These are phyloP conservation scores for Napeogenes sylphis DNA, from an alignment of 2,888 invertebrate species.

Conservation along the genomic window DNA sequence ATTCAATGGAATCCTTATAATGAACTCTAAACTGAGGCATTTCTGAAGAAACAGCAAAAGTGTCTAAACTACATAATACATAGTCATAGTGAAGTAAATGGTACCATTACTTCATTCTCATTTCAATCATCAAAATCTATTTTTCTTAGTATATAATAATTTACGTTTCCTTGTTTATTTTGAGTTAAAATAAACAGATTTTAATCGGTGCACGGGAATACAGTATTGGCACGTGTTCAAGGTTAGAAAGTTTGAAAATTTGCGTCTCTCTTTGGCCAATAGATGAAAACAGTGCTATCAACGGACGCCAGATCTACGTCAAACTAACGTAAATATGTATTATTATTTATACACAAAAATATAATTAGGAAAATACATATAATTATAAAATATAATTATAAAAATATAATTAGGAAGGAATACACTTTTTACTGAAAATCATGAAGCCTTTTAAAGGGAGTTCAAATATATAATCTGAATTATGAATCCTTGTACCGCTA, in stretches of 20 bases:
- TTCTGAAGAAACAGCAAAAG: too few relatives aligned
- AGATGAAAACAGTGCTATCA: conserved; percentile 52
- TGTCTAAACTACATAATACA: too few relatives aligned
- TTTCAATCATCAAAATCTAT: too few relatives aligned
- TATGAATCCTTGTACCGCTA: too few relatives aligned
- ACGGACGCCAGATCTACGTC: conserved; percentile 51
- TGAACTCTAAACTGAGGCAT: too few relatives aligned
- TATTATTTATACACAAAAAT: conserved; percentile 17
- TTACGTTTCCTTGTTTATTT: conserved; percentile 43
- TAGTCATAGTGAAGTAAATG: too few relatives aligned
- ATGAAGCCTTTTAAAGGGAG: too few relatives aligned
- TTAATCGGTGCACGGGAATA: conserved; percentile 52
- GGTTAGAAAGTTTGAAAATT: conserved; percentile 61
- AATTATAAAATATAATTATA: conserved; percentile 8
- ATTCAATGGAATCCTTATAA: too few relatives aligned
- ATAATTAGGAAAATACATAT: conserved; percentile 12
- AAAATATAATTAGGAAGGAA: conserved; percentile 11
- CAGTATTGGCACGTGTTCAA: conserved; percentile 72
- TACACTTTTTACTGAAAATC: too few relatives aligned
- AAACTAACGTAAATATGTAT: conserved; percentile 50
- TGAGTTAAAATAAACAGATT: conserved; percentile 51
- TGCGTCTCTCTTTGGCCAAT: conserved; percentile 72
- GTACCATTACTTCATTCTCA: too few relatives aligned
- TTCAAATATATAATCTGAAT: too few relatives aligned
- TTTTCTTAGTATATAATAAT: too few relatives aligned